Base-by-base conservation (phyloP, 1,140 invertebrate genomes). In the Potamilus streckersoni region DNA sequence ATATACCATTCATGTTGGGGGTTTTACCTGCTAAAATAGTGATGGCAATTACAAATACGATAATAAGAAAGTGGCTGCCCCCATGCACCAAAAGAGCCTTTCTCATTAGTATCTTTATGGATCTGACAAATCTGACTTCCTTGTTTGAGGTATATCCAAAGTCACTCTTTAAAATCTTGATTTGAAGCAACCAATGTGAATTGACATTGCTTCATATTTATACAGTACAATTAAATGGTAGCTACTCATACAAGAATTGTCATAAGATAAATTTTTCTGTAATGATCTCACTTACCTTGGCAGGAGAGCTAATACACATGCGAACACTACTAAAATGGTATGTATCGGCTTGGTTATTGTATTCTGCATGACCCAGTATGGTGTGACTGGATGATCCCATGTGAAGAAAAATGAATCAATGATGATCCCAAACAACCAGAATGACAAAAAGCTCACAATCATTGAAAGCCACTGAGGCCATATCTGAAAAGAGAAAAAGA, bases 321-420 rank as follows among this genome's bases (percentile, higher is more conserved):
- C 93, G 63, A 98, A 87, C 57, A 95, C 74, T 58, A 96, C 92
- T 57, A 94, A 93, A 27, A 96, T 91, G 94, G 95, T 97, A 92
- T 95, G 96, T 16, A 93, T 91, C 6, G 93, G 92, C 73, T 94
- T 93, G 58, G 88, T 89, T 79, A 97, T 92, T 31, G 95, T 93
- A 85, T 93, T 92, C 86, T 95, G 93, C 89, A 97, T 94, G 27
- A 97, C 95, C 93, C 94, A 95, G 90, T 94, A 96, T 23, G 95
- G 96, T 78, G 91, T 91, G 62, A 88, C 83, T 0, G 85, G 88
- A 65, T 85, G 87, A 64, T 86, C 87, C 83, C 93, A 95, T 38
- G 94, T 94, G 73, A 97, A 90, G 64, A 93, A 94, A 84, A 95
- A 93, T 4, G 93, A 92, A 90, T 97, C 95, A 90, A 97, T 97